These are phyloP conservation scores for Pseudoips prasinana DNA, from an alignment of 2,888 invertebrate species.

Conservation along the genomic window DNA sequence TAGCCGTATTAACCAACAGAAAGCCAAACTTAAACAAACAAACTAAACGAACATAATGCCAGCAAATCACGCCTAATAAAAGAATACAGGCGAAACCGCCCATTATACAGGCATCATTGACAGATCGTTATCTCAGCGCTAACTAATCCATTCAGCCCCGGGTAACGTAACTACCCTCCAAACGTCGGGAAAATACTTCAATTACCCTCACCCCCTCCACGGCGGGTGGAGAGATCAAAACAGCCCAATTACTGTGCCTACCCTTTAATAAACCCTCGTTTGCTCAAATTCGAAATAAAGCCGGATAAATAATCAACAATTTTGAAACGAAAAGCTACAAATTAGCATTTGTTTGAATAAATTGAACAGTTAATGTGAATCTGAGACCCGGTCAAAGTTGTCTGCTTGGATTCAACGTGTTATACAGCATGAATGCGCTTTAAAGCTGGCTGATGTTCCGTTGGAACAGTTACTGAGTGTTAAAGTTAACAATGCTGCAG, in stretches of 20 bases:
- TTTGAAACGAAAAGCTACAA: conserved; percentile 62
- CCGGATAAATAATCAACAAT: conserved; percentile 71
- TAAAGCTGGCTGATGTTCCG: conserved; percentile 16
- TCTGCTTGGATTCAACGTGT: conserved; percentile 20
- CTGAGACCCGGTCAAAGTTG: conserved; percentile 53
- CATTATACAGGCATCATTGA: conserved; percentile 47
- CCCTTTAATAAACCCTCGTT: conserved; percentile 72
- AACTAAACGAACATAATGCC: conserved; percentile 28
- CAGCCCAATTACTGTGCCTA: conserved; percentile 72
- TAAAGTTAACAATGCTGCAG: conserved; percentile 42
- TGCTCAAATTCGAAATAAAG: conserved; percentile 67
- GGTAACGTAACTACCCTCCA: conserved; percentile 57
- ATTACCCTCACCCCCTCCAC: conserved; percentile 49
- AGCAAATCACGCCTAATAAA: conserved; percentile 28
- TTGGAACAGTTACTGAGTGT: conserved; percentile 6
- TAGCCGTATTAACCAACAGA: conserved; percentile 7
- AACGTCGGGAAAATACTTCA: conserved; percentile 72
- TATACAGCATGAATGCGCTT: conserved; percentile 34
- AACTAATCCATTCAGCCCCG: conserved; percentile 71
- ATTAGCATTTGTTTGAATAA: conserved; percentile 78
- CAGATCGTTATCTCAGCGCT: conserved; percentile 66
- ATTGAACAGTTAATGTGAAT: conserved; percentile 66
- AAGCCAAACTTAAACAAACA: conserved; percentile 22
- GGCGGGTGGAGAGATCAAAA: conserved; percentile 57
- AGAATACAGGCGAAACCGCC: conserved; percentile 25